Evolutionary conservation across 2,113 vertebrate genomes (phyloP).

Genomic region (Verasper variegatus): DNA sequence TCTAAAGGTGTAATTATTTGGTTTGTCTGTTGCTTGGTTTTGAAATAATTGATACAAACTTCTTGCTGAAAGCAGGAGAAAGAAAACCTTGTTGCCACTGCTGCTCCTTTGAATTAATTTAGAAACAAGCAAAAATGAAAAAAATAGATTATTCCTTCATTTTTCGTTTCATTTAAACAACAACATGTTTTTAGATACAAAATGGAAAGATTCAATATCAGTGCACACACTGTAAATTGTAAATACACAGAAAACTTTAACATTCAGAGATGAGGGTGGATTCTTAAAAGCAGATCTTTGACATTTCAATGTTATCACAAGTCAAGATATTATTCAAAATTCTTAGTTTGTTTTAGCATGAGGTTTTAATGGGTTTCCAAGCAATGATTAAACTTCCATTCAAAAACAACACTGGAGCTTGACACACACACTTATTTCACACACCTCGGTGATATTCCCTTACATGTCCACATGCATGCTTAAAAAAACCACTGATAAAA

Average conservation of each 20-base stretch:
- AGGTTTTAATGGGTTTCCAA: constrained; percentile 1
- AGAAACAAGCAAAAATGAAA: constrained; percentile 3
- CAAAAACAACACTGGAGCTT: not conserved
- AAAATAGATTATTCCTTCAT: not conserved
- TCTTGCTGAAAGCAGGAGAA: not conserved
- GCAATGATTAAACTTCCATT: not conserved
- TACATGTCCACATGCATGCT: not conserved
- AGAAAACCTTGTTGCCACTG: constrained; percentile 14
- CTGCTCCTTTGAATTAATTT: constrained; percentile 18
- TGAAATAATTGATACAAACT: constrained; percentile 12
- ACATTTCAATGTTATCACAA: not conserved
- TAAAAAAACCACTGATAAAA: not conserved
- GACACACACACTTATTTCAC: constrained; percentile 11
- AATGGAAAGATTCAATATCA: constrained; percentile 19
- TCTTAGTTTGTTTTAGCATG: not conserved
- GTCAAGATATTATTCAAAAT: not conserved
- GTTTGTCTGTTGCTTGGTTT: not conserved
- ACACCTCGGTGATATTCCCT: constrained; percentile 21
- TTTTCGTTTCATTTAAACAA: constrained; percentile 59
- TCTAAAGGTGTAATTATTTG: not conserved
- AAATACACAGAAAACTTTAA: constrained; percentile 2
- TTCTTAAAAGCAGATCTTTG: not conserved
- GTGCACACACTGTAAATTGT: not conserved
- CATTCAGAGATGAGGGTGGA: not conserved
- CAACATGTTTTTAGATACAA: constrained; percentile 48